These are phyloP conservation scores for Xiphophorus couchianus DNA, from an alignment of 2,113 vertebrate genomes.

Conservation along the genomic window DNA sequence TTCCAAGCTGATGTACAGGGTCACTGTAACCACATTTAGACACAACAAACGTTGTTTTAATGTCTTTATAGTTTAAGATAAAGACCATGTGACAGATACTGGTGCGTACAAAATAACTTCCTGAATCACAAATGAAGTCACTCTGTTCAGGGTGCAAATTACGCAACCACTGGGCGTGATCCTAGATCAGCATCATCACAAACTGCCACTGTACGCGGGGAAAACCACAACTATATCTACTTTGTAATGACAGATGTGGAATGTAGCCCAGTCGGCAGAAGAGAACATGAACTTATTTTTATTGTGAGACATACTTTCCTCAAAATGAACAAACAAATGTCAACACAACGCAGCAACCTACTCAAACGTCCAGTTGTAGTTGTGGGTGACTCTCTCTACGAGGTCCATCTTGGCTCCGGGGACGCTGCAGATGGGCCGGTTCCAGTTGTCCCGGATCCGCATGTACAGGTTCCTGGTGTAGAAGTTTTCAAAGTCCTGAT, in stretches of 20 bases:
- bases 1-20: background rate
- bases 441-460: slow-evolving; percentile 97
- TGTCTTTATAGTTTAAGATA: background rate
- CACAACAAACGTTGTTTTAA: too few relatives aligned
- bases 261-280: too few relatives aligned
- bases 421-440: slow-evolving; percentile 91
- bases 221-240: background rate
- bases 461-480: slow-evolving; percentile 97
- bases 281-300: background rate
- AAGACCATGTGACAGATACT: slow-evolving; percentile 22
- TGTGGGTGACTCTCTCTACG: slow-evolving; percentile 86
- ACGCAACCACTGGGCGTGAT: background rate
- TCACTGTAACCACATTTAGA: background rate
- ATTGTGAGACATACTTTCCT: background rate
- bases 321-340: background rate
- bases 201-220: background rate
- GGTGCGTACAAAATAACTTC: slow-evolving; percentile 10
- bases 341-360: slow-evolving; percentile 73
- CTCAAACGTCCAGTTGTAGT: slow-evolving; percentile 97
- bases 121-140: slow-evolving; percentile 25
- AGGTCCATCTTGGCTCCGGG: slow-evolving; percentile 93
- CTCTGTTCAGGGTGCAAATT: background rate
- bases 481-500: slow-evolving; percentile 98
- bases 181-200: background rate
- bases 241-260: background rate